These are phyloP conservation scores for Stictonetta naevosa DNA, from an alignment of 2,113 vertebrate genomes.

Conservation along the genomic window DNA sequence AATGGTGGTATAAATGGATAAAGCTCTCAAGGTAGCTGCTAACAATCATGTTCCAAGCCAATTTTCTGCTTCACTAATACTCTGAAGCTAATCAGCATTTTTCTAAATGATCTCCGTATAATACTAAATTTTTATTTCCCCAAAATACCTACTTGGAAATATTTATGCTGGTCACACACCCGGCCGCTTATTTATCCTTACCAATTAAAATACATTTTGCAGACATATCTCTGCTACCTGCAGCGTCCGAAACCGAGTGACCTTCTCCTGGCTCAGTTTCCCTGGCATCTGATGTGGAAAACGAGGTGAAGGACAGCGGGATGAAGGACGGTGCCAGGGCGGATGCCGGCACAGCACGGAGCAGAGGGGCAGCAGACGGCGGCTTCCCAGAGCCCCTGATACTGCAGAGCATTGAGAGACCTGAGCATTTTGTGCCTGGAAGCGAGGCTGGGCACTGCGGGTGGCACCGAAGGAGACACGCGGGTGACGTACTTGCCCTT, in stretches of 20 bases:
- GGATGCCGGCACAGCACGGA: background rate
- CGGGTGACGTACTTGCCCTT: background rate
- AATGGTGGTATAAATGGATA: constrained; percentile 29
- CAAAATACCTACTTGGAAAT: background rate
- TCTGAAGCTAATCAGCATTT: constrained; percentile 40
- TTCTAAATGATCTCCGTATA: background rate
- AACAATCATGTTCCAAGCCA: constrained; percentile 30
- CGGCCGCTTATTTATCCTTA: background rate
- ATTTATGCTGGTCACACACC: background rate
- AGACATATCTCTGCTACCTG: background rate
- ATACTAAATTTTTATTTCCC: background rate
- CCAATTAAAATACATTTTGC: background rate
- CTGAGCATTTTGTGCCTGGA: background rate
- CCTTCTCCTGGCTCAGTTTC: background rate
- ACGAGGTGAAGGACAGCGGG: fast-evolving
- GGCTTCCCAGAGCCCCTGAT: background rate
- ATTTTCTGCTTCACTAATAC: constrained; percentile 51
- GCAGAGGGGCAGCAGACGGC: background rate
- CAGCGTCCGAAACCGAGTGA: background rate
- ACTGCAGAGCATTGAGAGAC: background rate
- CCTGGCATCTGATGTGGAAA: background rate
- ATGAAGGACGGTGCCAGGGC: fast-evolving
- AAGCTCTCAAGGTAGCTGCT: constrained; percentile 40
- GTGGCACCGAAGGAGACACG: background rate
- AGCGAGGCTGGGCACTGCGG: background rate